These are phyloP conservation scores for Odiellus spinosus DNA, from an alignment of 2,888 invertebrate species.

Conservation along the genomic window DNA sequence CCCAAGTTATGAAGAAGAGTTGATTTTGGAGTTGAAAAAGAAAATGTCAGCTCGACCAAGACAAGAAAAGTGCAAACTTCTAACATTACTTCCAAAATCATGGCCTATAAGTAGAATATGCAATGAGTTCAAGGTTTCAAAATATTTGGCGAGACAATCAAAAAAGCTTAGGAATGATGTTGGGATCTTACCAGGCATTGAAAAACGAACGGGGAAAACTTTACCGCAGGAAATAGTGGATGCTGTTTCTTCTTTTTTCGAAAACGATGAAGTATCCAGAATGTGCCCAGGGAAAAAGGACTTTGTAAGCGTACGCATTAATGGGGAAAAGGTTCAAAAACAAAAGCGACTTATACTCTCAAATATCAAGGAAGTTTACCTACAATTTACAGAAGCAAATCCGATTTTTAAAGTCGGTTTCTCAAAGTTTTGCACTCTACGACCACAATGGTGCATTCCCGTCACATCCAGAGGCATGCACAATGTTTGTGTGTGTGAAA, in stretches of 20 bases:
- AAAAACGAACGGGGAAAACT: background rate
- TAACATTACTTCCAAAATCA: background rate
- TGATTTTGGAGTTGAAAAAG: background rate
- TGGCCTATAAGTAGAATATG: no score
- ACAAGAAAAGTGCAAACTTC: background rate
- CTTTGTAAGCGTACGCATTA: background rate
- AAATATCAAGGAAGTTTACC: constrained; percentile 2
- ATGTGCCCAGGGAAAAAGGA: background rate
- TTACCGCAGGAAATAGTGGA: background rate
- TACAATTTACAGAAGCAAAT: constrained; percentile 2
- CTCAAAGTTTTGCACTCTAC: constrained; percentile 6
- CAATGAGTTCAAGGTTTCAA: no score
- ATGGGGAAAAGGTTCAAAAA: background rate
- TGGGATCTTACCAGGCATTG: background rate
- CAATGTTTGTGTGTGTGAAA: no score
- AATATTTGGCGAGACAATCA: no score
- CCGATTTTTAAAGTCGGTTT: constrained; percentile 3
- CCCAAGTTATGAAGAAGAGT: background rate
- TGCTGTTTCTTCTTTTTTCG: background rate
- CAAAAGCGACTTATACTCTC: constrained; percentile 2
- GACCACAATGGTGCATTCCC: constrained; percentile 8
- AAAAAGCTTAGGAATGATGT: background rate
- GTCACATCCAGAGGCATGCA: background rate
- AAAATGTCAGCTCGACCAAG: background rate
- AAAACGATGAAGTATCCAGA: background rate